These are phyloP conservation scores for Nannobrachium achirus DNA, from an alignment of 2,113 vertebrate species.

Conservation along the genomic window DNA sequence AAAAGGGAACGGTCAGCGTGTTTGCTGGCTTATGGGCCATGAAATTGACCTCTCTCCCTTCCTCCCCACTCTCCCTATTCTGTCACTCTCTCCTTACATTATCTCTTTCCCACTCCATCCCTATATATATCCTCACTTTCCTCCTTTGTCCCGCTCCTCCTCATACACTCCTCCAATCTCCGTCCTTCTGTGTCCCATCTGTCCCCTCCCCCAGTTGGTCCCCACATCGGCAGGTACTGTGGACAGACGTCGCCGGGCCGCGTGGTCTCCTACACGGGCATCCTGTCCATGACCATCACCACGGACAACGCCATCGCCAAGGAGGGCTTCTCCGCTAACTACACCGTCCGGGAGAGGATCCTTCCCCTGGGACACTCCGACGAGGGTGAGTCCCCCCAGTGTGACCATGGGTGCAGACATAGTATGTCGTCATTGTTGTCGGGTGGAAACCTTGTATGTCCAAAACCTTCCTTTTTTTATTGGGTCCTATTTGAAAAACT, in stretches of 20 bases:
- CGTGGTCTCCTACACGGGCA: constrained; percentile 91
- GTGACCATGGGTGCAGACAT: background rate
- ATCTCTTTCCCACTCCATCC: background rate
- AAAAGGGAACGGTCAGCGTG: no score
- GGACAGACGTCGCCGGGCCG: constrained; percentile 92
- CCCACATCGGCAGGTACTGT: constrained; percentile 94
- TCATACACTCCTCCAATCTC: background rate
- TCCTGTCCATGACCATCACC: constrained; percentile 94
- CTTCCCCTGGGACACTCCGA: constrained; percentile 67
- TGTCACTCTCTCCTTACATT: background rate
- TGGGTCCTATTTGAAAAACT: no score
- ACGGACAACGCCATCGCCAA: constrained; percentile 95
- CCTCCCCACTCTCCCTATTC: background rate
- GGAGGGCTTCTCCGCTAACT: constrained; percentile 97
- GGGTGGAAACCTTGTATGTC: no score
- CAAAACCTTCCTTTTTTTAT: no score
- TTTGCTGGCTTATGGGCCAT: constrained; percentile 9
- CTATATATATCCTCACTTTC: background rate
- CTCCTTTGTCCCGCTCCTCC: background rate
- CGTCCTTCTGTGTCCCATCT: background rate
- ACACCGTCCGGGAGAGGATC: constrained; percentile 87
- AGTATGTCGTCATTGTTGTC: no score
- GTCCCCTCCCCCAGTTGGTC: constrained; percentile 81
- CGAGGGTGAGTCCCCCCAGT: constrained; percentile 82
- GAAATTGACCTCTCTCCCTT: constrained; percentile 28